Evolutionary conservation across 2,797 vertebrate species (phyloP), one percentile per base, ranked within the genome.

Genomic region (Dendrocincla fuliginosa): DNA sequence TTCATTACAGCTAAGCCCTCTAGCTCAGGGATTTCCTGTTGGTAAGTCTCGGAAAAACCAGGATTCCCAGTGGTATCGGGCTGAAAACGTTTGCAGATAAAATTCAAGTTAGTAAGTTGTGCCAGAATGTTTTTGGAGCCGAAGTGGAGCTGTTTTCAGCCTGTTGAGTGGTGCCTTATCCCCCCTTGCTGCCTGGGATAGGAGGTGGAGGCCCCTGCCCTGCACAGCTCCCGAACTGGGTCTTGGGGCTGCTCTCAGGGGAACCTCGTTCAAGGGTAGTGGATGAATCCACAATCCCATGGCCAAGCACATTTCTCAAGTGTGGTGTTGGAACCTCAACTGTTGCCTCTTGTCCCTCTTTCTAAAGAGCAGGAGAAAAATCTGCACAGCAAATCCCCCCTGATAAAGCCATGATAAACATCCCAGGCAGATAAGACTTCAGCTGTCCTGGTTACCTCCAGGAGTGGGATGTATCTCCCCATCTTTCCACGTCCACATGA

Each of bases 1-100:
- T 94, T 97, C 80, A 95, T 97, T 96, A 86, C 84, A 73, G 67
- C 65, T 93, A 92, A 96, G 84, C 71, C 60, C 73, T 93, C 59
- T 16, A 19, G 79, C 53, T 89, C 59, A 32, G 84, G 88, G 95
- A 95, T 96, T 96, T 97, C 97, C 96, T 96, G 81, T 81, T 89
- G 88, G 84, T 92, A 89, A 96, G 85, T 81, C 78, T 77, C 2
- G 7, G 80, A 85, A 92, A 93, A 95, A 80, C 75, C 75, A 93
- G 81, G 74, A 85, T 93, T 93, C 88, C 88, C 88, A 70, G 46
- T 11, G 63, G 76, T 83, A 83, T 70, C 1, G 0, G 47, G 39
- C 81, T 87, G 76, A 86, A 94, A 91, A 71, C 0, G 1, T 82
- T 91, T 93, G 78, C 91, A 96, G 94, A 96, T 94, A 95, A 95